Percentiles rank a stretch among this genome's conserved stretches.
Evolutionary conservation across 92 coral and sea anemone genomes (phyloP).

Genomic region (Actinernus sp.): DNA sequence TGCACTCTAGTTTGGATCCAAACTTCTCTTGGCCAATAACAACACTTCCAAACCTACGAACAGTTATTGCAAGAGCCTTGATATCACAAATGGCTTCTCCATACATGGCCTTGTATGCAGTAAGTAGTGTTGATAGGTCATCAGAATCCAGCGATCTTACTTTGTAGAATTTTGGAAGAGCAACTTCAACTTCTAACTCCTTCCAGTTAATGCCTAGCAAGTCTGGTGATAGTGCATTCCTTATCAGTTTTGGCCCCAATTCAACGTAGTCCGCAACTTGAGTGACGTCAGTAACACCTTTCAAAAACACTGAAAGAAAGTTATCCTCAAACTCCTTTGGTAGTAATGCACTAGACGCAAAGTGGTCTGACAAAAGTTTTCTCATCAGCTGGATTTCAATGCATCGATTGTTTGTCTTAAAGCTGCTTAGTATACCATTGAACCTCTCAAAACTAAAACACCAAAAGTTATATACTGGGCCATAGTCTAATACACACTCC

Average conservation of each 20-base stretch:
- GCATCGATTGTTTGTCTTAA: conserved; percentile 58
- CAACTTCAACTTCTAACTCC: neutral
- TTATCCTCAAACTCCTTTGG: conserved; percentile 4
- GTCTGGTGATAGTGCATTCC: neutral
- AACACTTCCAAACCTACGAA: conserved; percentile 14
- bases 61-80: conserved; percentile 3
- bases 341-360: neutral
- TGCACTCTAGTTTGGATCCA: conserved; percentile 35
- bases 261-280: neutral
- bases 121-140: neutral
- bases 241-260: neutral
- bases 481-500: conserved; percentile 65
- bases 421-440: conserved; percentile 64
- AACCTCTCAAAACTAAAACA: no score
- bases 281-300: no score
- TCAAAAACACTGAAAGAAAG: no score
- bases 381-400: conserved; percentile 72
- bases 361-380: conserved; percentile 22
- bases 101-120: neutral
- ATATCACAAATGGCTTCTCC: neutral
- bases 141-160: conserved; percentile 13
- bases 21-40: conserved; percentile 42
- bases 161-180: conserved; percentile 13
- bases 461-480: conserved; percentile 66
- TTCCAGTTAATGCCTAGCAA: neutral